A percentile compares a stretch with the other conserved stretches of the same genome.
Conservation (phyloP, 2,888 invertebrate species). For the Drosophila buzzatii region DNA sequence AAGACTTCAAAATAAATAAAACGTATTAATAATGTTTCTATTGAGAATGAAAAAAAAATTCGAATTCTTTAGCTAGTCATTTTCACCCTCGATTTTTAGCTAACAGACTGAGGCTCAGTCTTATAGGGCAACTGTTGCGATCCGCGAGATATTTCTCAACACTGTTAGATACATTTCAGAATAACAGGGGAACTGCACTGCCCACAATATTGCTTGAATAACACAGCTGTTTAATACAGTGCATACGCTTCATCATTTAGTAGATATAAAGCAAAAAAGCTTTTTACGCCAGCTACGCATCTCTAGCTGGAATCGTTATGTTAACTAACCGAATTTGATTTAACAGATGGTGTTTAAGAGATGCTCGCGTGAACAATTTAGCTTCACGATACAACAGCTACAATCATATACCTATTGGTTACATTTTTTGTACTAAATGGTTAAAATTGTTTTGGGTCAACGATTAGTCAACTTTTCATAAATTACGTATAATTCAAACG, state of each 20-base stretch:
- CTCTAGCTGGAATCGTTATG: conserved; percentile 24
- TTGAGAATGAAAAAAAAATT: neutral
- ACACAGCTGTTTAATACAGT: neutral
- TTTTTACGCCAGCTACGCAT: conserved; percentile 19
- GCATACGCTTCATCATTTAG: neutral
- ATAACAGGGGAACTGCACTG: neutral
- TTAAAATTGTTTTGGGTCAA: neutral
- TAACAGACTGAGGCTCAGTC: conserved; percentile 8
- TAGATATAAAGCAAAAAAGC: neutral
- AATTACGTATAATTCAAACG: neutral
- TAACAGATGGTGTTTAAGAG: conserved; percentile 23
- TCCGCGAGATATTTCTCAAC: neutral
- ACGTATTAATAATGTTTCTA: neutral
- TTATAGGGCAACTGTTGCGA: conserved; percentile 6
- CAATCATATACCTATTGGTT: rapidly evolving
- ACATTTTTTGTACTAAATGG: neutral
- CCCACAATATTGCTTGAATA: neutral
- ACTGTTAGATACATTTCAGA: conserved; percentile 1
- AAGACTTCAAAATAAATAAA: conserved; percentile 1
- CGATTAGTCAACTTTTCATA: no score
- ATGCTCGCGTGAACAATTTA: conserved; percentile 31
- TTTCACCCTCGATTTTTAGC: neutral
- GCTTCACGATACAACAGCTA: conserved; percentile 1
- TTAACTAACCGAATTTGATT: conserved; percentile 5
- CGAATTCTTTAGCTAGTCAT: neutral